Evolutionary conservation across 2,888 invertebrate genomes (phyloP), one percentile per base, ranked within the genome.

Genomic region (Acleris laterana): DNA sequence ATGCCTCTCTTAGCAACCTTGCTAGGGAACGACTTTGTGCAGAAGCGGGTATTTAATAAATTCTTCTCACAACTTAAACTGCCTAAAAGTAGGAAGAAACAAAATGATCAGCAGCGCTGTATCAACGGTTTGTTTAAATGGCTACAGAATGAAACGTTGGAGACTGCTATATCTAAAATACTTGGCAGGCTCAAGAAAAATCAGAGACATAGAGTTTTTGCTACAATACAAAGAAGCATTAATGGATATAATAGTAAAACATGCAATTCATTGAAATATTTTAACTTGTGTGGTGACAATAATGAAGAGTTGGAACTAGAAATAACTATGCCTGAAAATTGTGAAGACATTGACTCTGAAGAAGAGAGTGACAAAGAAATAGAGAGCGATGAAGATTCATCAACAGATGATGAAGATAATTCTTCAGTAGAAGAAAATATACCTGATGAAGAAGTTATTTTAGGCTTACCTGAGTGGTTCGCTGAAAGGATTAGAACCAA

Each of bases 1-100:
- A 81, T 99, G 57, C 97, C 98, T 0, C 81, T 99, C 22, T 93
- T 98, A 70, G 97, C 97, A 0, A 96, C 96, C 1, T 81, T 98
- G 44, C 88, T 98, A 7, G 99, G 98, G 1, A 99, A 99, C 90
- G 99, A 99, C 87, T 98, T 96, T 86, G 95, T 98, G 9, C 93
- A 95, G 48, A 93, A 93, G 67, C 90, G 88, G 4, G 92, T 94
- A 0, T 97, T 98, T 78, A 90, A 89, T 2, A 94, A 95, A 71
- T 97, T 98, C 82, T 96, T 95, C 77, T 84, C 91, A 0, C 94
- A 95, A 59, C 80, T 96, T 6, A 95, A 94, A 79, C 75, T 95
- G 46, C 93, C 94, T 9, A 94, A 94, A 75, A 92, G 87, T 53
- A 91, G 88, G 69, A 90, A 87, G 67, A 90, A 86, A 19, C 93